Conservation (phyloP, 64 coral and sea anemone species). For the Pocillopora damicornis region DNA sequence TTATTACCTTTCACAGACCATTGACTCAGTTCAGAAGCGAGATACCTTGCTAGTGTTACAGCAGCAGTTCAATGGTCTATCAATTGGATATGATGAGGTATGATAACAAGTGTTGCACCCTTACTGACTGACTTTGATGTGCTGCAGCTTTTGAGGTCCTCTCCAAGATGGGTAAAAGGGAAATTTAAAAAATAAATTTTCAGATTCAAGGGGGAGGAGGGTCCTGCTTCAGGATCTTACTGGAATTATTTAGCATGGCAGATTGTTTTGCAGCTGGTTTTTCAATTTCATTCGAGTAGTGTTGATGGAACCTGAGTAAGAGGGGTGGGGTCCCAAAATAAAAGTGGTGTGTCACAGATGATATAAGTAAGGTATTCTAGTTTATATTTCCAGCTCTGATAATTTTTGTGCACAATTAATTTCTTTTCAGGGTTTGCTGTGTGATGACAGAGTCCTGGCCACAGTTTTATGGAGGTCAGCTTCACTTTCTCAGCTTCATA, state of each 20-base stretch:
- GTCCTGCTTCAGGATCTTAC: no score
- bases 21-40: conserved; percentile 60
- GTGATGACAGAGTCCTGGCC: conserved; percentile 87
- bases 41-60: conserved; percentile 74
- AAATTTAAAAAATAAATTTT: no score
- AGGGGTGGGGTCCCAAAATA: no score
- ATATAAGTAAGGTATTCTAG: neutral
- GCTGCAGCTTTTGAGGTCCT: no score
- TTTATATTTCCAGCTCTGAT: neutral
- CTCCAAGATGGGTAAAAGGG: no score
- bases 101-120: no score
- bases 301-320: no score
- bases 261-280: no score
- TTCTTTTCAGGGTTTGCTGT: conserved; percentile 68
- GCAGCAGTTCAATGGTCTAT: conserved; percentile 90
- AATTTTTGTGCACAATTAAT: neutral
- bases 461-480: conserved; percentile 87
- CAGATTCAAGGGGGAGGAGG: no score
- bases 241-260: no score
- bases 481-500: neutral
- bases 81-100: conserved; percentile 95
- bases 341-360: neutral
- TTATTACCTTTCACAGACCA: conserved; percentile 46
- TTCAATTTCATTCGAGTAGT: no score
- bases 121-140: no score